phyloP scores from a whole-genome alignment of 2,113 vertebrate species.

The Hiodon alosoides region DNA sequence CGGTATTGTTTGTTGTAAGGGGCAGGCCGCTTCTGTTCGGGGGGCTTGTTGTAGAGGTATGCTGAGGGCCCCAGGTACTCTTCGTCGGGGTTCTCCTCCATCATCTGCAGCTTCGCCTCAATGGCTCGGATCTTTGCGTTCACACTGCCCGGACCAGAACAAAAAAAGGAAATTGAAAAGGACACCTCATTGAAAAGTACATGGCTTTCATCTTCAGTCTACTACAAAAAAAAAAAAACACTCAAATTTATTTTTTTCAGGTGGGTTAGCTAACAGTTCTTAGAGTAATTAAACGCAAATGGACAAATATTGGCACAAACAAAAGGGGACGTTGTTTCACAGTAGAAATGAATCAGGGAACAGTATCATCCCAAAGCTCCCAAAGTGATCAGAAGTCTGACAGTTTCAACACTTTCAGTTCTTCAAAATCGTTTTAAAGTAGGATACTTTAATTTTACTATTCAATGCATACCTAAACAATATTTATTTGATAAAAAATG shows the following conservation, averaged over 20 bases:
- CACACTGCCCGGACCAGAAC: conserved; percentile 63
- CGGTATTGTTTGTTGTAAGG: conserved; percentile 77
- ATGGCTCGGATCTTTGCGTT: conserved; percentile 96
- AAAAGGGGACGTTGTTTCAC: too few relatives aligned
- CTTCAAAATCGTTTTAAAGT: too few relatives aligned
- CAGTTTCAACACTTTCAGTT: too few relatives aligned
- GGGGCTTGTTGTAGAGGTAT: conserved; percentile 90
- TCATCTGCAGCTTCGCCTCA: conserved; percentile 98
- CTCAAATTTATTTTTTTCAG: neutral
- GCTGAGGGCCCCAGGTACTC: conserved; percentile 79
- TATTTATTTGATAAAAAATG: too few relatives aligned
- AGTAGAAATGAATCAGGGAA: too few relatives aligned
- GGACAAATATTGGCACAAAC: too few relatives aligned
- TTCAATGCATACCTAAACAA: too few relatives aligned
- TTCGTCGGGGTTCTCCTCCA: conserved; percentile 92
- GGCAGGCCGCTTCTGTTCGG: conserved; percentile 87
- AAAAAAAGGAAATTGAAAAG: neutral
- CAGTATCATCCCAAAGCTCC: too few relatives aligned
- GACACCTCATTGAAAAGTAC: conserved; percentile 1
- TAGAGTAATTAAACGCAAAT: too few relatives aligned
- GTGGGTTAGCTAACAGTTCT: too few relatives aligned
- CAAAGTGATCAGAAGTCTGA: too few relatives aligned
- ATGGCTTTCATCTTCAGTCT: neutral
- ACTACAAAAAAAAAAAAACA: neutral
- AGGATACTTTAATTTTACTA: too few relatives aligned